Evolutionary conservation across 1,140 invertebrate genomes (phyloP).

Genomic region (roundworm (Caenorhabditis elegans)): WBcel235 BX284605.5:480001-480500

Average conservation of each 20-base stretch:
- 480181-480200: neutral
- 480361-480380: neutral
- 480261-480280: neutral
- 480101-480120: too few relatives aligned
- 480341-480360: too few relatives aligned
- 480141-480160: too few relatives aligned
- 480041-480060: too few relatives aligned
- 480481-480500: too few relatives aligned
- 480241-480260: neutral
- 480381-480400: neutral
- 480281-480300: constrained; percentile 1
- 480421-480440: neutral
- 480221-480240: neutral
- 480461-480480: neutral
- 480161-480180: too few relatives aligned
- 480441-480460: constrained; percentile 3
- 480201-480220: neutral
- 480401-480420: neutral
- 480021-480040: too few relatives aligned
- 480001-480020: too few relatives aligned
- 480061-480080: too few relatives aligned
- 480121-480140: too few relatives aligned
- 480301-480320: neutral
- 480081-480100: too few relatives aligned
- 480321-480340: neutral